These are phyloP conservation scores for Falco punctatus DNA, from an alignment of 2,113 vertebrate genomes.

Conservation along the genomic window DNA sequence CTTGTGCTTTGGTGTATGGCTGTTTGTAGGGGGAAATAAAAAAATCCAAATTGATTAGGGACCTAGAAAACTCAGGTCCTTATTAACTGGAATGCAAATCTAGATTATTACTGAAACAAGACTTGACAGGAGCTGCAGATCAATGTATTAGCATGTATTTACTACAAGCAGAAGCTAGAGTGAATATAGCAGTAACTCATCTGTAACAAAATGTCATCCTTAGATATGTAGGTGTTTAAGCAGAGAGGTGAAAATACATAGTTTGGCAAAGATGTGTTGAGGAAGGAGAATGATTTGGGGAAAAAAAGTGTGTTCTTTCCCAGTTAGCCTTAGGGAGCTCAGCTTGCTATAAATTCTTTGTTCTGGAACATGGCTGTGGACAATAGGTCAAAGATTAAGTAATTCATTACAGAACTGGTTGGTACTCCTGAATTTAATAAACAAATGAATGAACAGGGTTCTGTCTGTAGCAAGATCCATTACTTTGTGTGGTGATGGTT, in stretches of 20 bases:
- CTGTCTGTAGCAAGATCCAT: neutral
- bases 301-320: slow-evolving; percentile 33
- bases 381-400: slow-evolving; percentile 58
- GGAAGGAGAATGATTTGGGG: neutral
- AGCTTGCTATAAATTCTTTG: slow-evolving; percentile 58
- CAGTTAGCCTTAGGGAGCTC: slow-evolving; percentile 69
- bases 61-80: neutral
- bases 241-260: slow-evolving; percentile 30
- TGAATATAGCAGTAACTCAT: slow-evolving; percentile 46
- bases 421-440: slow-evolving; percentile 45
- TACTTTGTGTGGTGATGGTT: slow-evolving; percentile 4
- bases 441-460: slow-evolving; percentile 48
- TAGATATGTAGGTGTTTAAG: slow-evolving; percentile 39
- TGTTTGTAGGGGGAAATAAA: neutral
- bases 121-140: neutral
- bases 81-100: neutral
- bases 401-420: slow-evolving; percentile 11
- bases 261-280: slow-evolving; percentile 36
- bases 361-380: slow-evolving; percentile 57
- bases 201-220: slow-evolving; percentile 58
- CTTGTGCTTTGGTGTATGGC: neutral
- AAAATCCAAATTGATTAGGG: neutral
- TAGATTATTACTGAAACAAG: neutral
- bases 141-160: neutral
- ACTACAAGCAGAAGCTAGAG: slow-evolving; percentile 12